A percentile compares a stretch with the other conserved stretches of the same genome.
phyloP scores from a whole-genome alignment of 53 echinoderm and acorn worm genomes.

The Stichopus horrens region DNA sequence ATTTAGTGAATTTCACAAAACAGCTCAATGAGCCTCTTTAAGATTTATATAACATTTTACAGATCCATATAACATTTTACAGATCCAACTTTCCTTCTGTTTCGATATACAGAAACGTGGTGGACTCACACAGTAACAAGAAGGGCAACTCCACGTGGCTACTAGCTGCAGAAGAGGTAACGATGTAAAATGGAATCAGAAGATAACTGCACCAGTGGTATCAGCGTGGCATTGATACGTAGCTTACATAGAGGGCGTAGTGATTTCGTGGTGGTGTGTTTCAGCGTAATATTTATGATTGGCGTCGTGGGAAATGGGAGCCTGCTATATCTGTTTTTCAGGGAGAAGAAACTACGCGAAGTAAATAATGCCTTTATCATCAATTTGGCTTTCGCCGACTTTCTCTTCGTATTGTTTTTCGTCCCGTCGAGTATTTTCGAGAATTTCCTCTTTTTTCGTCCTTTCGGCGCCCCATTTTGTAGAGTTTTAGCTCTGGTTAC shows the following conservation, averaged over 20 bases:
- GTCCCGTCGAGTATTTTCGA: constrained; percentile 24
- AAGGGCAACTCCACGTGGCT: no score
- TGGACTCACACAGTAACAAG: no score
- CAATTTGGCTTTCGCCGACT: constrained; percentile 15
- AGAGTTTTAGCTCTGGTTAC: background rate
- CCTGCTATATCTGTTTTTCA: constrained; percentile 1
- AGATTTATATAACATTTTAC: no score
- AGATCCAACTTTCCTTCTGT: no score
- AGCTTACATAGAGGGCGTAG: background rate
- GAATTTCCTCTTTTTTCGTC: constrained; percentile 4
- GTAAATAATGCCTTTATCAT: constrained; percentile 34
- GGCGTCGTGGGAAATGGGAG: constrained; percentile 34
- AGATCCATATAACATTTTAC: no score
- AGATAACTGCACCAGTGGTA: no score
- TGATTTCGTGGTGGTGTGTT: background rate
- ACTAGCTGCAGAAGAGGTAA: no score
- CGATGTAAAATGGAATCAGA: no score
- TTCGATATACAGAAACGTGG: no score
- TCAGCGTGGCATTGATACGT: background rate
- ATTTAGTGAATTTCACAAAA: no score
- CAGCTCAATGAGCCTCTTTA: no score
- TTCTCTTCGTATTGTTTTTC: constrained; percentile 12
- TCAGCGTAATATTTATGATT: background rate
- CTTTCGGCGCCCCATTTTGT: constrained; percentile 14
- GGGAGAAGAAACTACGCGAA: constrained; percentile 32